phyloP scores from a whole-genome alignment of 2,113 vertebrate genomes.

The Neodontobutis hainanensis region DNA sequence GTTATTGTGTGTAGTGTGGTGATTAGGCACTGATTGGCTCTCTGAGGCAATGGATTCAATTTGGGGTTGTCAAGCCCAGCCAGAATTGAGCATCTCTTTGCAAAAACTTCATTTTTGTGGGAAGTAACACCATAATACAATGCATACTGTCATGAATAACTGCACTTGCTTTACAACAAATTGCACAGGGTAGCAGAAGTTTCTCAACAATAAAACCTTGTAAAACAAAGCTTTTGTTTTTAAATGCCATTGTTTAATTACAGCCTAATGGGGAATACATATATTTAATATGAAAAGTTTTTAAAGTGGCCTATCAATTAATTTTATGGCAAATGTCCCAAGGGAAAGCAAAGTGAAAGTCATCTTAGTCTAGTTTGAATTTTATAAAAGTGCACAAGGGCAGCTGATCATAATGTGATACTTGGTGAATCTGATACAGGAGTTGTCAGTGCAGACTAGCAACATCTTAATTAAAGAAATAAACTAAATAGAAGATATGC shows the following conservation, averaged over 20 bases:
- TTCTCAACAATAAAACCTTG: slow-evolving; percentile 38
- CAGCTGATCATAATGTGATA: slow-evolving; percentile 23
- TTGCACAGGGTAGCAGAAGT: neutral
- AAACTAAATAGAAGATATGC: slow-evolving; percentile 28
- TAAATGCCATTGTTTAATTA: slow-evolving; percentile 48
- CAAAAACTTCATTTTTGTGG: slow-evolving; percentile 19
- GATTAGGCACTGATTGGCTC: slow-evolving; percentile 56
- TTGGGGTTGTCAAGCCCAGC: slow-evolving; percentile 15
- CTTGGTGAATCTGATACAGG: slow-evolving; percentile 47
- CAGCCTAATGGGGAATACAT: slow-evolving; percentile 47
- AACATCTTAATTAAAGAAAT: slow-evolving; percentile 49
- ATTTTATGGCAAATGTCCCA: slow-evolving; percentile 53
- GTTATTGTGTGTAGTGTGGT: slow-evolving; percentile 47
- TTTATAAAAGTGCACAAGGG: slow-evolving; percentile 21
- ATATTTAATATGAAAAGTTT: slow-evolving; percentile 68
- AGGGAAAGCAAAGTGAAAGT: slow-evolving; percentile 47
- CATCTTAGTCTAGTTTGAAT: slow-evolving; percentile 20
- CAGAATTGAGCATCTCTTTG: neutral
- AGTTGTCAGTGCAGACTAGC: slow-evolving; percentile 32
- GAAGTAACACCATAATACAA: slow-evolving; percentile 41
- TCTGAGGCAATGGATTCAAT: slow-evolving; percentile 23
- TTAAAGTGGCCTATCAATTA: slow-evolving; percentile 50
- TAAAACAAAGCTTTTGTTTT: slow-evolving; percentile 42
- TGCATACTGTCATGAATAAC: slow-evolving; percentile 52
- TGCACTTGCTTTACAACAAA: slow-evolving; percentile 22